phyloP scores from a whole-genome alignment of 2,113 vertebrate species.

The Gymnobelideus leadbeateri region DNA sequence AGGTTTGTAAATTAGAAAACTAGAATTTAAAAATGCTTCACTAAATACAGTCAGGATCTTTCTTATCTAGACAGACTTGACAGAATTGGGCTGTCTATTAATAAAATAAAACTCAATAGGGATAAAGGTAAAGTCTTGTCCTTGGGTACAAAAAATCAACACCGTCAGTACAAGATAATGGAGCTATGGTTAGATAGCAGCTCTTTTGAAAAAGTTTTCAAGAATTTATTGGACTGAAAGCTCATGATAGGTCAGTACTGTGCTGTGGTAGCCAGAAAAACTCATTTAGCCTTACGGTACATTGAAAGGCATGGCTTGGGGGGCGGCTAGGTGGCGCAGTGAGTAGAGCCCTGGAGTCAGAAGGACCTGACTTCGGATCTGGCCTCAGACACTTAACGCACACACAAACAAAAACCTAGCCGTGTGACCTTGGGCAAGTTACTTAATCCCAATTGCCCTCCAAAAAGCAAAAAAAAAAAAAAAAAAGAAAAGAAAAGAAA shows the following conservation, averaged over 20 bases:
- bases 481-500: too few relatives aligned
- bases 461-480: too few relatives aligned
- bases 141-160: background rate
- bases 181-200: background rate
- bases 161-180: background rate
- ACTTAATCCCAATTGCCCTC: too few relatives aligned
- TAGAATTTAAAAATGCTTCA: background rate
- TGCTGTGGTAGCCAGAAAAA: background rate
- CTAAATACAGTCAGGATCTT: background rate
- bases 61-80: background rate
- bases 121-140: background rate
- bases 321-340: too few relatives aligned
- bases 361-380: too few relatives aligned
- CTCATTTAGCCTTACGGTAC: background rate
- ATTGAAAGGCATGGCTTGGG: background rate
- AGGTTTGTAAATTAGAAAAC: conserved; percentile 79
- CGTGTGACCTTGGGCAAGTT: too few relatives aligned
- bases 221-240: background rate
- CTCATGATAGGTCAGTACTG: background rate
- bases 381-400: too few relatives aligned
- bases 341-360: too few relatives aligned
- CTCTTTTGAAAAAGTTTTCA: background rate
- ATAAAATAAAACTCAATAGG: background rate
- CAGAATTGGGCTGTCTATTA: background rate
- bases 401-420: too few relatives aligned